phyloP scores from a whole-genome alignment of 2,888 invertebrate species.

The Drosophila pegasa region DNA sequence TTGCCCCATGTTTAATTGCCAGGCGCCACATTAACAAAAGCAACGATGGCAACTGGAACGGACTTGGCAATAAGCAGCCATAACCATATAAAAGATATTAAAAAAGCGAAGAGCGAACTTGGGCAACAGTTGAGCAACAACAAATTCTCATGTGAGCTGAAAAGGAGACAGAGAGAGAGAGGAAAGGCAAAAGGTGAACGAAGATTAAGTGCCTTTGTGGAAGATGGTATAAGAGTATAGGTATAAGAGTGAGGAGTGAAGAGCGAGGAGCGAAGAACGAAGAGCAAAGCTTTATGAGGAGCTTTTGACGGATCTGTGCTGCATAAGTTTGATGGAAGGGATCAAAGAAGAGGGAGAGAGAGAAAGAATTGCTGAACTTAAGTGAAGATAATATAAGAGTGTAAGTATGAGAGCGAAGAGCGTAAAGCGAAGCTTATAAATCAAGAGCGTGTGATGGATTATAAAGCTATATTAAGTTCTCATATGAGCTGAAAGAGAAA shows the following conservation, averaged over 20 bases:
- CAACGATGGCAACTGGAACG: slow-evolving; percentile 14
- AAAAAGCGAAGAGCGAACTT: slow-evolving; percentile 35
- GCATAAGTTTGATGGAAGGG: too few relatives aligned
- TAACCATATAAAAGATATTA: slow-evolving; percentile 59
- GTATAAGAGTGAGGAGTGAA: background rate
- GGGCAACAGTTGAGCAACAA: slow-evolving; percentile 54
- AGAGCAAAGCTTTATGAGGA: too few relatives aligned
- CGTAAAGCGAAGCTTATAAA: too few relatives aligned
- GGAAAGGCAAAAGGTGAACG: background rate
- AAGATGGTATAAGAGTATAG: background rate
- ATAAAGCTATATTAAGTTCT: slow-evolving; percentile 19
- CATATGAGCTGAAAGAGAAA: background rate
- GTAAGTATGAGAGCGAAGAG: too few relatives aligned
- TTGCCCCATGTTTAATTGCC: slow-evolving; percentile 70
- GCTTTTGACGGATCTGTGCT: too few relatives aligned
- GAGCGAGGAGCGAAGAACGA: too few relatives aligned
- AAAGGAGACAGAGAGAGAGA: too few relatives aligned
- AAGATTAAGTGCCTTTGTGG: background rate
- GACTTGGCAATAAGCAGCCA: slow-evolving; percentile 24
- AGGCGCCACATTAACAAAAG: slow-evolving; percentile 35
- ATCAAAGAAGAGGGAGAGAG: too few relatives aligned
- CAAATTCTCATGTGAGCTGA: slow-evolving; percentile 1
- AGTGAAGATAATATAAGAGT: too few relatives aligned
- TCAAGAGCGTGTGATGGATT: too few relatives aligned
- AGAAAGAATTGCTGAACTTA: too few relatives aligned